These are phyloP conservation scores for Gila orcuttii DNA, from an alignment of 2,113 vertebrate genomes.

Conservation along the genomic window DNA sequence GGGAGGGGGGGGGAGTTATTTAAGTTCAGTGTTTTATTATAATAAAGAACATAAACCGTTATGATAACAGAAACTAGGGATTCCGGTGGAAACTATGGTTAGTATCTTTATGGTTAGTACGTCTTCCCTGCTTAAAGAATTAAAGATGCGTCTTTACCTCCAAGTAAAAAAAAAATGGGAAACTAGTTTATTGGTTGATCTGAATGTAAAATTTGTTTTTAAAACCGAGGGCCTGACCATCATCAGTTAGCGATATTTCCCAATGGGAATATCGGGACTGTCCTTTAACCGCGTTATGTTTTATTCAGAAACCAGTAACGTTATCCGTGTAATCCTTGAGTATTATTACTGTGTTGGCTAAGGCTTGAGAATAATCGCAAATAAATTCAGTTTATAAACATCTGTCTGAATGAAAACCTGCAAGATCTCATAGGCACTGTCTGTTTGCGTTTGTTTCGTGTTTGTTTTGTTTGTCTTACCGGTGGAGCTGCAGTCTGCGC, in stretches of 20 bases:
- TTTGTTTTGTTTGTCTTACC: slow-evolving; percentile 74
- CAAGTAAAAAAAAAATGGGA: not conserved
- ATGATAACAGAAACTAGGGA: not conserved
- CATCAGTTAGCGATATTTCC: not conserved
- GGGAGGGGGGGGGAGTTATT: not conserved
- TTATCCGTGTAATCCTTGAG: not conserved
- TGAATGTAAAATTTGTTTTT: not conserved
- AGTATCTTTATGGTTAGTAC: too few relatives aligned
- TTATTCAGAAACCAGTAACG: not conserved
- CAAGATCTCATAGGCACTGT: slow-evolving; percentile 59
- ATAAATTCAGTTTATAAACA: not conserved
- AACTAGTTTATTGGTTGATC: not conserved
- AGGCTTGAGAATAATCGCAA: not conserved
- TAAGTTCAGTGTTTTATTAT: not conserved
- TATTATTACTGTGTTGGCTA: not conserved
- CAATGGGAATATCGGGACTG: not conserved
- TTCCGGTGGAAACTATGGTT: not conserved
- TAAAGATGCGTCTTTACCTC: not conserved
- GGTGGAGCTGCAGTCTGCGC: slow-evolving; percentile 91
- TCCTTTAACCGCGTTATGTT: not conserved
- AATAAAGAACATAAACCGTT: not conserved
- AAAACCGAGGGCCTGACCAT: not conserved
- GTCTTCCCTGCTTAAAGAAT: not conserved
- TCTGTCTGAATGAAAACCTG: slow-evolving; percentile 30
- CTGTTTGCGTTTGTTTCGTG: slow-evolving; percentile 51